Percentiles rank a stretch among this genome's conserved stretches.
These are phyloP conservation scores for Odontocolon sp. DNA, from an alignment of 2,888 invertebrate species.

Conservation along the genomic window DNA sequence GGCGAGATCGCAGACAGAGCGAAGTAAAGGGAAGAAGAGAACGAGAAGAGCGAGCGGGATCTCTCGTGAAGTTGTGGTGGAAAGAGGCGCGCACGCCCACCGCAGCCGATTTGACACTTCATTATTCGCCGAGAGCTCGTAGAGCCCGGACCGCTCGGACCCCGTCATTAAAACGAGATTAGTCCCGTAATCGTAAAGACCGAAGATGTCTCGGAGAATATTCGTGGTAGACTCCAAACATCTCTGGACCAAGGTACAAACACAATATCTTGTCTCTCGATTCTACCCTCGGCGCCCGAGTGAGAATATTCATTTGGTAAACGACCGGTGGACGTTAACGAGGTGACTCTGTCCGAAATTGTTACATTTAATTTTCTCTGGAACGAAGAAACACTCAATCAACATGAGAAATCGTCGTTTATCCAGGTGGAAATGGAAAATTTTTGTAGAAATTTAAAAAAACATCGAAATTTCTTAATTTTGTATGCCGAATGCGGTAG, in stretches of 20 bases:
- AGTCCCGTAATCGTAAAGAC: constrained; percentile 75
- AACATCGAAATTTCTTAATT: too few species aligned
- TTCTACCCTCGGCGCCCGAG: constrained; percentile 19
- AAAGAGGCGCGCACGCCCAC: constrained; percentile 75
- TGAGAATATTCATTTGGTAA: constrained; percentile 55
- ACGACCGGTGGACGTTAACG: constrained; percentile 58
- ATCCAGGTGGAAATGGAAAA: background rate
- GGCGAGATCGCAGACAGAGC: constrained; percentile 22
- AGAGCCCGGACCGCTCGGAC: constrained; percentile 64
- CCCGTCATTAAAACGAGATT: constrained; percentile 81
- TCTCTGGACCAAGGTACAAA: background rate
- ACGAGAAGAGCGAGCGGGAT: background rate
- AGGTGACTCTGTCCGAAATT: constrained; percentile 50
- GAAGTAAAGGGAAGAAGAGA: constrained; percentile 48
- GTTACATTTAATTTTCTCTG: constrained; percentile 48
- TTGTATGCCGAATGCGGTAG: too few species aligned
- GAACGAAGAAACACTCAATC: constrained; percentile 32
- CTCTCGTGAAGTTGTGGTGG: constrained; percentile 37
- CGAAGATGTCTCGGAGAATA: constrained; percentile 56
- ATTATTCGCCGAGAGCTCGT: constrained; percentile 76
- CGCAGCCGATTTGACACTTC: constrained; percentile 80
- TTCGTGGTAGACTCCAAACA: constrained; percentile 43
- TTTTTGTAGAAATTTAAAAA: background rate
- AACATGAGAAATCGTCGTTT: constrained; percentile 34
- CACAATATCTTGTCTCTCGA: background rate